Base-by-base conservation (phyloP, 2,797 vertebrate species). In the Diglossa cyanea region DNA sequence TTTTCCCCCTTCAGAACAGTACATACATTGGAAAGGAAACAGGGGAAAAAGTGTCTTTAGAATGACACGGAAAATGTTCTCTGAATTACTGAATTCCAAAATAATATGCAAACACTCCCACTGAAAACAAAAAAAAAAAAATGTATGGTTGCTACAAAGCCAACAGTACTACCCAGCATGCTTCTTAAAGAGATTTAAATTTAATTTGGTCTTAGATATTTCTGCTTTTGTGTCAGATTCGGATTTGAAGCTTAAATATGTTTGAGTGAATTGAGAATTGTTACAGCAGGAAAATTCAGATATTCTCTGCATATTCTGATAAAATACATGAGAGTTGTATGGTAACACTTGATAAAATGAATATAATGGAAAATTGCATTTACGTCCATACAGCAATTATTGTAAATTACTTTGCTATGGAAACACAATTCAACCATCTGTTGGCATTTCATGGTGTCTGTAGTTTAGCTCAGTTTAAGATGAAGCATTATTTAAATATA, bases 351-450 rank as follows among this genome's bases (percentile, higher is more conserved):
- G 97, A 98, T 98, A 97, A 98, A 98, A 97, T 75, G 97, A 97
- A 97, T 97, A 97, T 97, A 97, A 98, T 98, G 97, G 96, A 97
- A 98, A 98, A 98, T 97, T 97, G 95, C 97, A 96, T 97, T 97
- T 97, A 96, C 93, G 80, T 98, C 97, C 97, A 97, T 98, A 97
- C 96, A 80, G 97, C 98, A 98, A 98, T 98, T 98, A 98, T 98
- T 98, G 98, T 98, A 98, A 98, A 98, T 98, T 97, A 98, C 97
- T 98, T 98, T 98, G 97, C 98, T 98, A 98, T 98, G 97, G 98
- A 98, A 98, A 98, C 98, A 98, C 97, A 97, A 97, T 97, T 96
- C 97, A 97, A 61, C 98, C 98, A 98, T 98, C 98, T 98, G 97
- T 97, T 97, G 97, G 97, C 97, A 97, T 97, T 98, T 98, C 96